Base-by-base conservation (phyloP, 2,113 vertebrate genomes). In the Edolisoma coerulescens region DNA sequence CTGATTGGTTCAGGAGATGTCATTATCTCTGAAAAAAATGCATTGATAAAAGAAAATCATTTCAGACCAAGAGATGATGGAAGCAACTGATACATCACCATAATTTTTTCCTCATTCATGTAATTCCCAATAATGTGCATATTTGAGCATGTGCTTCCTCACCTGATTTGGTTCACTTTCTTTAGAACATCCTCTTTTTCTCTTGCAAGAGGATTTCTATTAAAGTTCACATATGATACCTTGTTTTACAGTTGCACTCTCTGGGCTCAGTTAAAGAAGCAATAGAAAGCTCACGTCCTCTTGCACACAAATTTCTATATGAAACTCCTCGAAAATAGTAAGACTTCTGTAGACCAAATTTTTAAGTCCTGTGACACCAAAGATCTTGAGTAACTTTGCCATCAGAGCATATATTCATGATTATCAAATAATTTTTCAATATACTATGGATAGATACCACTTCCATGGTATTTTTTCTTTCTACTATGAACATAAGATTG, bases 1-100 rank as follows among this genome's bases (percentile, higher is more conserved):
- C 73, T 69, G 83, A 96, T 89, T 94, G 82, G 92, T 82, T 96
- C 76, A 85, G 90, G 91, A 83, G 67, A 94, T 91, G 90, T 88
- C 82, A 92, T 96, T 96, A 94, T 67, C 87, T 85, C 59, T 37
- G 85, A 69, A 92, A 92, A 79, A 97, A 95, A 94, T 41, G 75
- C 76, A 77, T 7, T 63, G 90, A 91, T 86, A 88, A 42, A 84
- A 91, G 65, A 89, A 71, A 93, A 86, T 80, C 6, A 60, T 84
- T 93, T 93, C 90, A 93, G 85, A 90, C 56, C 59, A 69, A 83
- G 35, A 87, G 87, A 63, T 77, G 75, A 91, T 3, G 11, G 75
- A 85, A 94, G 54, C 50, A 85, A 91, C 76, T 39, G 47, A 82
- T 45, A 14, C 2, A 86, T 63, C 59, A 80, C 33, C 33, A 22